Base-by-base conservation (phyloP, 2,888 invertebrate genomes). In the Drosophila infuscata region DNA sequence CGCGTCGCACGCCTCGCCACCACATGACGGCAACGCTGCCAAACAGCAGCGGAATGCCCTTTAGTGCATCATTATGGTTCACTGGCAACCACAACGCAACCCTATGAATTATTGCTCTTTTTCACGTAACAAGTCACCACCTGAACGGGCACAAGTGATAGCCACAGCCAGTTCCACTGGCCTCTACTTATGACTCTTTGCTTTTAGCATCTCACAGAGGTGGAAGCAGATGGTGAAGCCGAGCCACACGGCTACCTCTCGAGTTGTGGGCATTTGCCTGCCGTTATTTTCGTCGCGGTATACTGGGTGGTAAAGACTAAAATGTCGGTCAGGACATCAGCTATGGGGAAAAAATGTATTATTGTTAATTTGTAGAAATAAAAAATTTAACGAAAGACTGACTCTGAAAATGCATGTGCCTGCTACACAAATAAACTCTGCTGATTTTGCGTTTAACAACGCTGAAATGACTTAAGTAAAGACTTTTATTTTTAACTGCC, bases 1-100 rank as follows among this genome's bases (percentile, higher is more conserved):
- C 91, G 4, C 90, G 88, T 20, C 87, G 84, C 9, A 92, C 91
- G 29, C 92, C 92, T 65, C 90, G 89, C 92, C 92, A 92, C 92
- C 93, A 92, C 7, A 81, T 80, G 0, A 88, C 76, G 3, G 92
- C 93, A 33, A 86, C 74, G 15, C 73, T 75, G n/a, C 68, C 79
- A 54, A 92, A 91, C 6, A 92, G 75, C 65, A 92, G 65, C 2
- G 93, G 81, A 8, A 92, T 71, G 3, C 92, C 92, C 57, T 83
- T 91, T 0, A 92, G 68, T 0, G 93, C 92, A 65, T 92, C 93
- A 25, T 25, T 25, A 25, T 25, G 20, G 20, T 25, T 25, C 20
- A 25, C 20, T 25, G 20, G 20, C 20, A 25, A 25, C 20, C 20
- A 25, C 20, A 25, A 25, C 20, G n/a, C 20, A 25, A 36, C n/a